Percentiles rank a stretch among this genome's conserved stretches.
Evolutionary conservation across 1,140 invertebrate genomes (phyloP).

Genomic region (Agrypnia vestita): DNA sequence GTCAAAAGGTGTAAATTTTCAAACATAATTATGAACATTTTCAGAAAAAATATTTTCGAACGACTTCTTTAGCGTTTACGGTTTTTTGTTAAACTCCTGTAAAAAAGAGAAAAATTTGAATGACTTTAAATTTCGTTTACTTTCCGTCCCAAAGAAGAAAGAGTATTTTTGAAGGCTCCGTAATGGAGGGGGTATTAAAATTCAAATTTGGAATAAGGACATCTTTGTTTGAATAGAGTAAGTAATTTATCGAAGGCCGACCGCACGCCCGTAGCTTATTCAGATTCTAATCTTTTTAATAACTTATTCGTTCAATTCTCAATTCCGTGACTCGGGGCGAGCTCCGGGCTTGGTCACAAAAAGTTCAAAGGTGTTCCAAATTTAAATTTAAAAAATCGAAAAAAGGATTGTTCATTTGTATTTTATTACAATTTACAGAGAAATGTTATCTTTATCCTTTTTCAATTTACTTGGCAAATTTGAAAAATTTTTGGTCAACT

Average conservation of each 20-base stretch:
- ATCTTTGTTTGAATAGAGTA: constrained; percentile 50
- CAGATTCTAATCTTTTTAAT: constrained; percentile 50
- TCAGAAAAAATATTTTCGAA: too few species aligned
- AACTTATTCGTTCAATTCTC: constrained; percentile 42
- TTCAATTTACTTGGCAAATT: too few species aligned
- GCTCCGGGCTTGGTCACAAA: not conserved
- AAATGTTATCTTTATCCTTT: too few species aligned
- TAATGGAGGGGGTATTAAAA: constrained; percentile 47
- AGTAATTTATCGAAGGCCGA: constrained; percentile 48
- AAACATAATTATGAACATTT: too few species aligned
- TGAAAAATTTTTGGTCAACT: too few species aligned
- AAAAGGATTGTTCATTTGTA: not conserved
- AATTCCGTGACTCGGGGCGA: constrained; percentile 22
- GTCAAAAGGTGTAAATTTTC: too few species aligned
- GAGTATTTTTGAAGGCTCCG: not conserved
- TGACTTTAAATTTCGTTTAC: constrained; percentile 26
- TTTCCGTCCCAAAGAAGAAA: constrained; percentile 15
- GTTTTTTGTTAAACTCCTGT: not conserved
- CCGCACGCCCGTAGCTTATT: constrained; percentile 32
- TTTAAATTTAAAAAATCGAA: not conserved
- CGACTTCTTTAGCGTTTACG: too few species aligned
- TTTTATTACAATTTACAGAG: not conserved
- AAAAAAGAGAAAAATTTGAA: not conserved
- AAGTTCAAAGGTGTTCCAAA: not conserved
- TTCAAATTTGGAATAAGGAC: constrained; percentile 49